Percentiles rank a stretch among this genome's conserved stretches.
Conservation (phyloP, 2,888 invertebrate genomes). For the Punctoribates punctum region DNA sequence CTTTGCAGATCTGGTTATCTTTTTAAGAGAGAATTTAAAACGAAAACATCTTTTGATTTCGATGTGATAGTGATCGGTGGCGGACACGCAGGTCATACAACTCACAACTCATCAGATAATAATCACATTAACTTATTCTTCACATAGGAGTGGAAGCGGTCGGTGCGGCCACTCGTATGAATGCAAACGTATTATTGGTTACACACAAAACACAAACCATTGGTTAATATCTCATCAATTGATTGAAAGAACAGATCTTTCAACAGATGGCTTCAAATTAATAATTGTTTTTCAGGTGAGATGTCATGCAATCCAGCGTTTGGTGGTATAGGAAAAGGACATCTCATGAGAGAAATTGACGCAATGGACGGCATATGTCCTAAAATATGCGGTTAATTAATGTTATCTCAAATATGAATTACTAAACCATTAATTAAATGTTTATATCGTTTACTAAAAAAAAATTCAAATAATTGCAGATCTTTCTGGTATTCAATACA, state of each 20-base stretch:
- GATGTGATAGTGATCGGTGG: constrained; percentile 84
- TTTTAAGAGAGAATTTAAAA: background rate
- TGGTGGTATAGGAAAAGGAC: constrained; percentile 87
- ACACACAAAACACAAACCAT: constrained; percentile 79
- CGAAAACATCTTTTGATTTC: constrained; percentile 40
- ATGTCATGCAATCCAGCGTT: constrained; percentile 94
- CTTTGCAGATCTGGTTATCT: background rate
- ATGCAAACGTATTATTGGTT: constrained; percentile 70
- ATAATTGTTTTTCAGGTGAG: constrained; percentile 61
- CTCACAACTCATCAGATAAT: too few species aligned
- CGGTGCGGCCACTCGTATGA: constrained; percentile 76
- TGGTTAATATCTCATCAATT: constrained; percentile 57
- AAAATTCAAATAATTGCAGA: constrained; percentile 54
- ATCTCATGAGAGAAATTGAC: constrained; percentile 79
- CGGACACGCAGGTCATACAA: constrained; percentile 67
- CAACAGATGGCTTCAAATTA: background rate
- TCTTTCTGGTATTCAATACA: constrained; percentile 73
- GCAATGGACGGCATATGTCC: constrained; percentile 80
- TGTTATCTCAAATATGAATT: too few species aligned
- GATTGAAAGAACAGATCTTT: background rate
- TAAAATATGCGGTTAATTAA: constrained; percentile 65
- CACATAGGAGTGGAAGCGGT: constrained; percentile 75
- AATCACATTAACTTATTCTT: too few species aligned
- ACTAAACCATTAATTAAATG: too few species aligned
- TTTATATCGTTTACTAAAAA: background rate